A percentile compares a stretch with the other conserved stretches of the same genome.
Conservation (phyloP, 2,113 vertebrate species). For the Hymenochirus boettgeri region DNA sequence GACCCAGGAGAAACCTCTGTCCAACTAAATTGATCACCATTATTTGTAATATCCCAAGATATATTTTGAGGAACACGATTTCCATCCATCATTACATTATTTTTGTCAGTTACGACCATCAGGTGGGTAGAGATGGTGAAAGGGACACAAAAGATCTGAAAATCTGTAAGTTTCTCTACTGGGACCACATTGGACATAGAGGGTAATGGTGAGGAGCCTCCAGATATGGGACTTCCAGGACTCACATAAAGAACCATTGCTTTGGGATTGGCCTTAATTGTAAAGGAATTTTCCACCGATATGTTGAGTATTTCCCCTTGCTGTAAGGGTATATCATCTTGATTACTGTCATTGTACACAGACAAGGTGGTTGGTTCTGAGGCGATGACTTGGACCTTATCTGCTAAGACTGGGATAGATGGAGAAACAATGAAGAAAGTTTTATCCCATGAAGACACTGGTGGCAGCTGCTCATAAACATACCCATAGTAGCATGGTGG, state of each 20-base stretch:
- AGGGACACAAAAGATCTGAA: background rate
- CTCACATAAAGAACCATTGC: constrained; percentile 1
- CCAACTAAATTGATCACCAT: too few species aligned
- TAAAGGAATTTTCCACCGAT: too few species aligned
- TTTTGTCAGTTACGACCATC: background rate
- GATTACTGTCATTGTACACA: background rate
- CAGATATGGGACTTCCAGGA: background rate
- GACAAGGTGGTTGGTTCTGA: background rate
- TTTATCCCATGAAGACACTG: background rate
- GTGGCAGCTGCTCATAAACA: constrained; percentile 17
- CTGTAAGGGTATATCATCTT: too few species aligned
- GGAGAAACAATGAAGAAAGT: background rate
- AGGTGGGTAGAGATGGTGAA: background rate
- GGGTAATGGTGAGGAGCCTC: background rate
- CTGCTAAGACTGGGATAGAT: background rate
- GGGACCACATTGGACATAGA: constrained; percentile 13
- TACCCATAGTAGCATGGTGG: constrained; percentile 1
- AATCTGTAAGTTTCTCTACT: background rate
- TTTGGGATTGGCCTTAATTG: too few species aligned
- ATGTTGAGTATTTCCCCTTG: too few species aligned
- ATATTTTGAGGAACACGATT: too few species aligned
- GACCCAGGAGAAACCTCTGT: too few species aligned
- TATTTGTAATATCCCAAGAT: too few species aligned
- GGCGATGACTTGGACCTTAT: background rate
- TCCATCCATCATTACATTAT: background rate